Percentiles rank a stretch among this genome's conserved stretches.
phyloP scores from a whole-genome alignment of 2,888 invertebrate species.

The Heteromurus nitidus region DNA sequence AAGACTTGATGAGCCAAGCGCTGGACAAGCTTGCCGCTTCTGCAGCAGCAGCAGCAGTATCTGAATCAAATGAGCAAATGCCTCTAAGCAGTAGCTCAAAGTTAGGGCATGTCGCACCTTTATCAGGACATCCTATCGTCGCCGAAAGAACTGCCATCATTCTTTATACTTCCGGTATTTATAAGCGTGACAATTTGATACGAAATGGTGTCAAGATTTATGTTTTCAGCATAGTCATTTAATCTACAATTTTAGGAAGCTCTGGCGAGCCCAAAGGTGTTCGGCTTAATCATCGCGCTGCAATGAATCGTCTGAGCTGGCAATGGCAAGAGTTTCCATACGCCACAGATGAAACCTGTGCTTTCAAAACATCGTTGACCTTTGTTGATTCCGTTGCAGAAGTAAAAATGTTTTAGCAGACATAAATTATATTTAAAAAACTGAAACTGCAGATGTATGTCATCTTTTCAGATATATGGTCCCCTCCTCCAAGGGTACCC shows the following conservation, averaged over 20 bases:
- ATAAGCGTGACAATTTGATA: no score
- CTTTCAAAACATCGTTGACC: constrained; percentile 93
- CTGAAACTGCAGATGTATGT: background rate
- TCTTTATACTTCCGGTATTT: constrained; percentile 86
- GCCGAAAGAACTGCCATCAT: constrained; percentile 81
- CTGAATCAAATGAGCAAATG: no score
- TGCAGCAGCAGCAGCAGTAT: background rate
- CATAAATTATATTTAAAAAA: no score
- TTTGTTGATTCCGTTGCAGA: constrained; percentile 88
- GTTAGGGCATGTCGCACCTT: background rate
- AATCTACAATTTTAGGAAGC: constrained; percentile 62
- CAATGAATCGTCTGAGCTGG: constrained; percentile 90
- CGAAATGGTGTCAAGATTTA: no score
- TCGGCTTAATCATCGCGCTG: constrained; percentile 83
- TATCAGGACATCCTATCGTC: constrained; percentile 27
- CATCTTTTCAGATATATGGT: constrained; percentile 83
- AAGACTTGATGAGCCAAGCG: constrained; percentile 31
- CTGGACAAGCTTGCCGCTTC: background rate
- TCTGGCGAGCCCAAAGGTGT: constrained; percentile 78
- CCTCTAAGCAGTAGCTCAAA: background rate
- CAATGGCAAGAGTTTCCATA: constrained; percentile 90
- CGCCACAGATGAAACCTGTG: constrained; percentile 82
- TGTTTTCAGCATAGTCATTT: no score
- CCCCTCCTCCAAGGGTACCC: constrained; percentile 85
- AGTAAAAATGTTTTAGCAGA: no score